Conservation (phyloP, 2,797 vertebrate genomes). For the Poeciliopsis paucimaculata region DNA sequence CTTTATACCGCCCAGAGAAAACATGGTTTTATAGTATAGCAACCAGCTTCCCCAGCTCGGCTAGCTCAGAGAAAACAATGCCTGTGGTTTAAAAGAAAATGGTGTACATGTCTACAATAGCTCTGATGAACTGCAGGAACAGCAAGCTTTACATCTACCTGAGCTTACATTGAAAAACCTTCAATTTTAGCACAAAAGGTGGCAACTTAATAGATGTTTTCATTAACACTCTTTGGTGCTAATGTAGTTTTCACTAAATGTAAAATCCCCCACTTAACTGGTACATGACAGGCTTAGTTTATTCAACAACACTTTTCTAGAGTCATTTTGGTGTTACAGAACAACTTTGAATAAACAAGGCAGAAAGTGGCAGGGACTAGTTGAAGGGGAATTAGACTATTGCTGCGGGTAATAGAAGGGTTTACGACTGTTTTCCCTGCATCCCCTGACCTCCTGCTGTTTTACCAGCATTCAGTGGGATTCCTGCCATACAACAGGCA, state of each 20-base stretch:
- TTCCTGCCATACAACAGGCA: slow-evolving; percentile 69
- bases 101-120: slow-evolving; percentile 7
- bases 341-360: slow-evolving; percentile 39
- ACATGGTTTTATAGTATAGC: slow-evolving; percentile 21
- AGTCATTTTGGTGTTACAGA: slow-evolving; percentile 18
- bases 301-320: slow-evolving; percentile 19
- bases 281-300: slow-evolving; percentile 30
- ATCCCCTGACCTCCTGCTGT: slow-evolving; percentile 68
- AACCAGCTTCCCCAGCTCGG: slow-evolving; percentile 40
- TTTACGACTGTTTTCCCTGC: slow-evolving; percentile 71
- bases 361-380: slow-evolving; percentile 12
- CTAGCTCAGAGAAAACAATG: slow-evolving; percentile 49
- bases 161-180: neutral
- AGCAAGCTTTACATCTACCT: neutral
- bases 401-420: slow-evolving; percentile 55
- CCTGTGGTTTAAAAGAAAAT: slow-evolving; percentile 27
- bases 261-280: slow-evolving; percentile 25
- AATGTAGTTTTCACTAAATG: slow-evolving; percentile 10
- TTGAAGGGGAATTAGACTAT: slow-evolving; percentile 45
- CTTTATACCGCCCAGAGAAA: slow-evolving; percentile 55
- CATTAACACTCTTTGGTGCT: slow-evolving; percentile 10
- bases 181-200: neutral
- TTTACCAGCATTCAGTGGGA: slow-evolving; percentile 73
- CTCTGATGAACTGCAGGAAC: slow-evolving; percentile 10
- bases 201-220: neutral